Conservation (phyloP, 2,888 invertebrate genomes). For the Cheilosia pagana region DNA sequence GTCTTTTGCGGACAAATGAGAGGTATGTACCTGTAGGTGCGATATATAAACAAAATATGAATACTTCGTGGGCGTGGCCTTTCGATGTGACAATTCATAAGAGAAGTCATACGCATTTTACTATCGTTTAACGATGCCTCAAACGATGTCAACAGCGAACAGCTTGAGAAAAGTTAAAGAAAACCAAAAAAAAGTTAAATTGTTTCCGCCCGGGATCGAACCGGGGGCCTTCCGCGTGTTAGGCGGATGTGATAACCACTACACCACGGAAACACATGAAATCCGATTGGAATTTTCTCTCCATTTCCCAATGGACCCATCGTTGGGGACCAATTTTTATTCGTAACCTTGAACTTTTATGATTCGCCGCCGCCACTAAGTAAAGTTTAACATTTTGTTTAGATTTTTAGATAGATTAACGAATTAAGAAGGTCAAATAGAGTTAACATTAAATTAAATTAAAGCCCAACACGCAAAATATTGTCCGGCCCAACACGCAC, state of each 20-base stretch:
- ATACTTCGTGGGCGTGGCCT: too few relatives aligned
- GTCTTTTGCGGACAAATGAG: too few relatives aligned
- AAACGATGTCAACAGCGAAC: too few relatives aligned
- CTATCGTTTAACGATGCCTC: too few relatives aligned
- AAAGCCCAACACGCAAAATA: background rate
- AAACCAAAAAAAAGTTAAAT: conserved; percentile 3
- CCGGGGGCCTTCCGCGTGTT: conserved; percentile 84
- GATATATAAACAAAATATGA: too few relatives aligned
- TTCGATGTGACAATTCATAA: too few relatives aligned
- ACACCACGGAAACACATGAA: conserved; percentile 83
- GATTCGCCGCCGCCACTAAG: background rate
- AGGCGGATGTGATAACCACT: conserved; percentile 84
- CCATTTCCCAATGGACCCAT: background rate
- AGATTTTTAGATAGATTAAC: background rate
- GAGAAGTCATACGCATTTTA: too few relatives aligned
- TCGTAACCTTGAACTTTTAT: conserved; percentile 10
- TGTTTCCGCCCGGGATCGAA: conserved; percentile 84
- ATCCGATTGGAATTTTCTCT: background rate
- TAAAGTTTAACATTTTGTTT: background rate
- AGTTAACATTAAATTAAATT: too few relatives aligned
- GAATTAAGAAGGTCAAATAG: too few relatives aligned
- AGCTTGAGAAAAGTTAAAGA: background rate
- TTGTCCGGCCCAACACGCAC: too few relatives aligned
- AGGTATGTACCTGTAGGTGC: too few relatives aligned
- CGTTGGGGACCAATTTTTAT: too few relatives aligned